phyloP scores from a whole-genome alignment of 2,888 invertebrate species.

The Nemurella pictetii region DNA sequence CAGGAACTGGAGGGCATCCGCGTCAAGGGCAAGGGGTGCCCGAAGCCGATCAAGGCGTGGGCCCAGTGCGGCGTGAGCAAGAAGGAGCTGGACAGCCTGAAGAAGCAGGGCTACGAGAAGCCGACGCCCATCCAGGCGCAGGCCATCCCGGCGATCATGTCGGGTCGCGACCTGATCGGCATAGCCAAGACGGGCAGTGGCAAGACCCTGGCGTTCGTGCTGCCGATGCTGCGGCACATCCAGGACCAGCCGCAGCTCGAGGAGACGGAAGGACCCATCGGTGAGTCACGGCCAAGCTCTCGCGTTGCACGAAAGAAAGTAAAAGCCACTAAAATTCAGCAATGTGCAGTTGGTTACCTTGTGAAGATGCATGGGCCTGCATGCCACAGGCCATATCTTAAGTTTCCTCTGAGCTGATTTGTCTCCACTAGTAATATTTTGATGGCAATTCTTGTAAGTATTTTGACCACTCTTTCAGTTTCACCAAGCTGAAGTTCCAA shows the following conservation, averaged over 20 bases:
- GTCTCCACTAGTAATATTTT: no score
- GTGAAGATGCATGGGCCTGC: no score
- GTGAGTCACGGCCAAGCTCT: no score
- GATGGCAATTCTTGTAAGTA: no score
- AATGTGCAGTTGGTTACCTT: no score
- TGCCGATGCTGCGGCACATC: conserved; percentile 97
- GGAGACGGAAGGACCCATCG: conserved; percentile 94
- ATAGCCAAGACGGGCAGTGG: conserved; percentile 99
- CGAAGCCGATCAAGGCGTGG: conserved; percentile 94
- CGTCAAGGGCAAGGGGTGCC: conserved; percentile 95
- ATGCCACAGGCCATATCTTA: no score
- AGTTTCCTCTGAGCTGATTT: no score
- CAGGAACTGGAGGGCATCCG: conserved; percentile 90
- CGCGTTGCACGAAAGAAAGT: no score
- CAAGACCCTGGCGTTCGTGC: conserved; percentile 95
- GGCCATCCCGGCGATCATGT: conserved; percentile 97
- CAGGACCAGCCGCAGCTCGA: conserved; percentile 92
- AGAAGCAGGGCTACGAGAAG: conserved; percentile 89
- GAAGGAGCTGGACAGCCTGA: conserved; percentile 90
- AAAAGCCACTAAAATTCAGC: no score
- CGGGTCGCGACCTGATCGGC: conserved; percentile 89
- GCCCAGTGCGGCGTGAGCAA: conserved; percentile 98
- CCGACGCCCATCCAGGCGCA: conserved; percentile 99
- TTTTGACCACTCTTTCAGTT: no score
- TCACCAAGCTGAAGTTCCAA: no score